Evolutionary conservation across 92 coral and sea anemone genomes (phyloP).

Genomic region (Phymanthus crucifer): DNA sequence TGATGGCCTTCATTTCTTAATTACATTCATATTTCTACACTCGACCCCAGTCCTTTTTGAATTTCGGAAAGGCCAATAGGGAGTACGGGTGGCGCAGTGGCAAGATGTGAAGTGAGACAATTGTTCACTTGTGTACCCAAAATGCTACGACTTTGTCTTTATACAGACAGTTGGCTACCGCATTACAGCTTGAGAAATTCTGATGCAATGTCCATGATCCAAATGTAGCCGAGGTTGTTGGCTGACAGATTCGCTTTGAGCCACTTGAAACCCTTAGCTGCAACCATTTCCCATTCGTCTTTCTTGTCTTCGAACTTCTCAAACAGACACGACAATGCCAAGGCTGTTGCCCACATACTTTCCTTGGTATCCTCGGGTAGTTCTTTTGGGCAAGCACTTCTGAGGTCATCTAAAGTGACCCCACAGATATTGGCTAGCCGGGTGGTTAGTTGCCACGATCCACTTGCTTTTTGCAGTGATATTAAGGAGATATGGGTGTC

Average conservation of each 20-base stretch:
- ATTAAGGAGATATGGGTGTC: conserved; percentile 12
- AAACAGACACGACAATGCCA: conserved; percentile 60
- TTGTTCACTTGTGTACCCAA: background rate
- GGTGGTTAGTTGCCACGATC: conserved; percentile 74
- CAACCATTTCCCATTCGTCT: conserved; percentile 83
- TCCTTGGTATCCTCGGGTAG: conserved; percentile 33
- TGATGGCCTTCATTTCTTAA: too few species aligned
- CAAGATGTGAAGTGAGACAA: too few species aligned
- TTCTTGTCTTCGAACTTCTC: conserved; percentile 36
- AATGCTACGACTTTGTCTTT: background rate
- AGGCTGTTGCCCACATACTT: conserved; percentile 78
- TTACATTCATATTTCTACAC: too few species aligned
- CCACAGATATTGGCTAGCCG: conserved; percentile 59
- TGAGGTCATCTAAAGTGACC: conserved; percentile 31
- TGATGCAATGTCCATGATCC: conserved; percentile 31
- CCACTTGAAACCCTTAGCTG: conserved; percentile 66
- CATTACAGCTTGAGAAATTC: background rate
- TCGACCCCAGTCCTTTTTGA: too few species aligned
- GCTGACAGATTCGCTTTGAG: conserved; percentile 54
- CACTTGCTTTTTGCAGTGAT: conserved; percentile 80
- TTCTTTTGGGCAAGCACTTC: conserved; percentile 53
- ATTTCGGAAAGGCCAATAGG: too few species aligned
- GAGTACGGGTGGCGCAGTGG: too few species aligned
- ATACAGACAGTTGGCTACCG: background rate
- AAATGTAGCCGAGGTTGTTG: background rate